Conservation (phyloP, 2,113 vertebrate genomes). For the Hypanus sabinus region DNA sequence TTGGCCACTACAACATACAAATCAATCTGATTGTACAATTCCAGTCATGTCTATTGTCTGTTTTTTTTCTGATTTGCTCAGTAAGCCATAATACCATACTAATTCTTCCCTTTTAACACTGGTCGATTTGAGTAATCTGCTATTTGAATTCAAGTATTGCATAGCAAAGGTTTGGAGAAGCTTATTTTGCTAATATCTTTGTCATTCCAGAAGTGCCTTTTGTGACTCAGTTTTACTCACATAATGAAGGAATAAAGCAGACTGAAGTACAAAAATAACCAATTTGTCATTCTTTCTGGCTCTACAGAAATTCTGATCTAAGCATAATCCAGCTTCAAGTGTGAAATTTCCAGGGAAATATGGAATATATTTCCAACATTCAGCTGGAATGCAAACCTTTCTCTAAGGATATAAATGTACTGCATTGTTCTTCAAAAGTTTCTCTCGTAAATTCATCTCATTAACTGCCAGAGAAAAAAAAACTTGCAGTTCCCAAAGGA, state of each 20-base stretch:
- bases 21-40: not conserved
- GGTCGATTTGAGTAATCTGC: not conserved
- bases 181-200: conserved; percentile 3
- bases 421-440: conserved; percentile 27
- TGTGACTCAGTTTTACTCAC: not conserved
- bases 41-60: not conserved
- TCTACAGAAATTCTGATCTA: conserved; percentile 15
- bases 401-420: conserved; percentile 31
- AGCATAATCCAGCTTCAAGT: conserved; percentile 34
- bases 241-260: conserved; percentile 13
- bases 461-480: conserved; percentile 17
- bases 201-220: not conserved
- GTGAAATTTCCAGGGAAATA: conserved; percentile 34
- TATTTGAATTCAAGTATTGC: not conserved
- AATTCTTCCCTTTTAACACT: not conserved
- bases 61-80: not conserved
- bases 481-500: not conserved
- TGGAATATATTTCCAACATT: conserved; percentile 30
- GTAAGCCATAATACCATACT: not conserved
- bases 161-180: not conserved
- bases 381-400: conserved; percentile 21
- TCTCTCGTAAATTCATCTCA: conserved; percentile 33
- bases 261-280: conserved; percentile 19
- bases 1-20: not conserved
- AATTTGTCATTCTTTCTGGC: conserved; percentile 33